A percentile compares a stretch with the other conserved stretches of the same genome.
phyloP scores from a whole-genome alignment of 2,113 vertebrate species.

The Ancistrus triradiatus region DNA sequence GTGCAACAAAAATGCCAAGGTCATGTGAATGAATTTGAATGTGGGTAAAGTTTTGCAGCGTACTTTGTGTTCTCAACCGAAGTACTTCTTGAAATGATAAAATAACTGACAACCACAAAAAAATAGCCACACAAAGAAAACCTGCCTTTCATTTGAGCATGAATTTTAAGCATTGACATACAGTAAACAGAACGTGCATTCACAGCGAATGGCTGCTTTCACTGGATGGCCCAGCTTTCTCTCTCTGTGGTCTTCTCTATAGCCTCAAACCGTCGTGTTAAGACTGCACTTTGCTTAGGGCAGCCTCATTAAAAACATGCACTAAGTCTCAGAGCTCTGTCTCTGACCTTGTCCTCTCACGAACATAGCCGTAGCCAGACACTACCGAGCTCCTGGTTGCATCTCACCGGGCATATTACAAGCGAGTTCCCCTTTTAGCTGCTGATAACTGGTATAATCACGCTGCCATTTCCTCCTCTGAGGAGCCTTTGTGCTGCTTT shows the following conservation, averaged over 20 bases:
- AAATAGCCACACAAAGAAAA: too few species aligned
- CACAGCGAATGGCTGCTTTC: background rate
- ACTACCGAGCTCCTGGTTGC: conserved; percentile 36
- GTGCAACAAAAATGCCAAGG: background rate
- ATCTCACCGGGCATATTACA: conserved; percentile 38
- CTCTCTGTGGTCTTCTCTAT: conserved; percentile 19
- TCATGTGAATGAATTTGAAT: background rate
- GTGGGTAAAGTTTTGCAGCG: too few species aligned
- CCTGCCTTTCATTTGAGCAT: too few species aligned
- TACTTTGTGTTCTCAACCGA: background rate
- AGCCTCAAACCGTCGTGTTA: conserved; percentile 17
- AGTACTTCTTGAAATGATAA: background rate
- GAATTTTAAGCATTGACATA: too few species aligned
- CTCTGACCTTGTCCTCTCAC: conserved; percentile 29
- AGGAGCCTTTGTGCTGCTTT: conserved; percentile 40
- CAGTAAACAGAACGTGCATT: background rate
- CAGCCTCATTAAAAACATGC: conserved; percentile 46
- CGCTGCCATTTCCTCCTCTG: conserved; percentile 27
- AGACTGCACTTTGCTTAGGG: conserved; percentile 25
- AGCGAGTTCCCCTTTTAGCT: conserved; percentile 35
- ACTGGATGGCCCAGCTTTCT: conserved; percentile 7
- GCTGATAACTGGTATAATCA: conserved; percentile 53
- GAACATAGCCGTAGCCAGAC: conserved; percentile 39
- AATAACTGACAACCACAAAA: background rate
- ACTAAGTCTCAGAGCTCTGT: conserved; percentile 14